These are phyloP conservation scores for Erannis defoliaria DNA, from an alignment of 2,888 invertebrate species.

Conservation along the genomic window DNA sequence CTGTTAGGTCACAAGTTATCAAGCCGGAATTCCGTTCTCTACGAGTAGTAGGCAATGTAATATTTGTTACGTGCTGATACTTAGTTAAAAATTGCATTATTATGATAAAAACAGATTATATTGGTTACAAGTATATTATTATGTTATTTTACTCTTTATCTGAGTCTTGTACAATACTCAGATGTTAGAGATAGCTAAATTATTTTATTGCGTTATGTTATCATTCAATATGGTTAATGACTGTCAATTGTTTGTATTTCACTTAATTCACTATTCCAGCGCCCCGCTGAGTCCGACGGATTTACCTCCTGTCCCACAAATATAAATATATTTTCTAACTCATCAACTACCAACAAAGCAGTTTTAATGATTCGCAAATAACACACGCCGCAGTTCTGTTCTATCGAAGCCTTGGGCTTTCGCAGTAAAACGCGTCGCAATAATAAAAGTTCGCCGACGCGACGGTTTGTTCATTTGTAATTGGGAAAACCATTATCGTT, in stretches of 20 bases:
- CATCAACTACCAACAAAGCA: no score
- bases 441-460: no score
- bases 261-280: no score
- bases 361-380: no score
- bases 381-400: no score
- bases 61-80: slow-evolving; percentile 21
- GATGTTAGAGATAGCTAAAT: background rate
- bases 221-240: background rate
- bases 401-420: no score
- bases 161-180: background rate
- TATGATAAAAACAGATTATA: background rate
- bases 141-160: background rate
- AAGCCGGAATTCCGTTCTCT: slow-evolving; percentile 32
- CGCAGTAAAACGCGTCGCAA: no score
- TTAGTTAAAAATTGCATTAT: slow-evolving; percentile 20
- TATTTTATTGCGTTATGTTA: background rate
- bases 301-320: no score
- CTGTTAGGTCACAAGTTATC: slow-evolving; percentile 32
- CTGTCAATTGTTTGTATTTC: background rate
- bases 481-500: no score
- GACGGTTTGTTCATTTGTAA: no score
- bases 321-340: no score
- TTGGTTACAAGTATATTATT: background rate
- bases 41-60: slow-evolving; percentile 27
- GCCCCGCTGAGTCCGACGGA: no score